These are phyloP conservation scores for Galemys pyrenaicus DNA, from an alignment of 2,113 vertebrate species.

Conservation along the genomic window DNA sequence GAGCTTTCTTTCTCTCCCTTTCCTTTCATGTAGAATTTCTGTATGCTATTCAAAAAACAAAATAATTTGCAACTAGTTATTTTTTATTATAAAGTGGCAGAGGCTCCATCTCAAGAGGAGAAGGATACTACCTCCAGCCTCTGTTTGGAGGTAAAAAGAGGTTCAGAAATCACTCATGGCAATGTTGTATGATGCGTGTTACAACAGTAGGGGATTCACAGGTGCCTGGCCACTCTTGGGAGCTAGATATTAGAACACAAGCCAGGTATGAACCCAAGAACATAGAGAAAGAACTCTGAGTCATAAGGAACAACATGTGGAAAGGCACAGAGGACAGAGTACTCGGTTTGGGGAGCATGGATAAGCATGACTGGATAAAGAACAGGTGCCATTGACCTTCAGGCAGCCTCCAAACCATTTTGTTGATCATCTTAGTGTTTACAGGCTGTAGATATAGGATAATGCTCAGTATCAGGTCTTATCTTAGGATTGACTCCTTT, in stretches of 20 bases:
- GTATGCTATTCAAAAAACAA: neutral
- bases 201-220: neutral
- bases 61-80: neutral
- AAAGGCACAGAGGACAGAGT: neutral
- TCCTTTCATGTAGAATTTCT: neutral
- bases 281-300: neutral
- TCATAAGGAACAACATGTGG: neutral
- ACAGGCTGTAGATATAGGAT: neutral
- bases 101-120: neutral
- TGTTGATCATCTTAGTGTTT: neutral
- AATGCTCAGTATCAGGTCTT: neutral
- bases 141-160: neutral
- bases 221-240: neutral
- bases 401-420: neutral
- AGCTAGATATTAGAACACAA: neutral
- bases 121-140: neutral
- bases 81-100: neutral
- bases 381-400: accelerated
- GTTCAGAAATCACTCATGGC: neutral
- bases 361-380: too few species aligned
- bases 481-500: neutral
- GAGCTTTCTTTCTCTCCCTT: neutral
- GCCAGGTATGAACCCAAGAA: accelerated
- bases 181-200: neutral
- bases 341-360: too few species aligned